A percentile compares a stretch with the other conserved stretches of the same genome.
These are phyloP conservation scores for Unio delphinus DNA, from an alignment of 2,888 invertebrate species.

Conservation along the genomic window DNA sequence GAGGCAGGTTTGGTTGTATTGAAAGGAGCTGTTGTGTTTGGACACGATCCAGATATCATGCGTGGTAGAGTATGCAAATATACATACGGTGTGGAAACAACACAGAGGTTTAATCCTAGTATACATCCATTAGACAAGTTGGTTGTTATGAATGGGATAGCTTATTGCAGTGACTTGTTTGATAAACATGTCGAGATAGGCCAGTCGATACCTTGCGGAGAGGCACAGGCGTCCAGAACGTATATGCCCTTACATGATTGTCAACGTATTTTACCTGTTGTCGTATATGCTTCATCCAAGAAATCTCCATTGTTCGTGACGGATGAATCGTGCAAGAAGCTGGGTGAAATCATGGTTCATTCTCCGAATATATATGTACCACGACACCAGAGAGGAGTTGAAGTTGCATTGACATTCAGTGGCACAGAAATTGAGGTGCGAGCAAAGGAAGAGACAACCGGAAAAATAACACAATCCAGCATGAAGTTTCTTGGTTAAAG, in stretches of 20 bases:
- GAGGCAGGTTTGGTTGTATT: slow-evolving; percentile 3
- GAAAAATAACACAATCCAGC: too few relatives aligned
- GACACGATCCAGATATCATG: slow-evolving; percentile 3
- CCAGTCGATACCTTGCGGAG: background rate
- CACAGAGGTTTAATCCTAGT: background rate
- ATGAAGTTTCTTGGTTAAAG: too few relatives aligned
- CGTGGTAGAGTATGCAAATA: slow-evolving; percentile 1
- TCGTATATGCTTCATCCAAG: background rate
- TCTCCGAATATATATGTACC: background rate
- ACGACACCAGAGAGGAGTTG: too few relatives aligned
- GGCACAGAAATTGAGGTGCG: too few relatives aligned
- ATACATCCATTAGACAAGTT: background rate
- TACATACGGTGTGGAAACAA: slow-evolving; percentile 1
- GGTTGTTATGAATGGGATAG: background rate
- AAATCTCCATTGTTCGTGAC: slow-evolving; percentile 3
- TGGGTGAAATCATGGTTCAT: background rate
- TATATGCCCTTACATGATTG: background rate
- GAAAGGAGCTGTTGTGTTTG: slow-evolving; percentile 2
- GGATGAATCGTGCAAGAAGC: background rate
- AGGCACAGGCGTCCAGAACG: background rate
- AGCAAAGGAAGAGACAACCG: too few relatives aligned
- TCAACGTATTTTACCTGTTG: background rate
- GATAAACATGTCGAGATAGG: slow-evolving; percentile 3
- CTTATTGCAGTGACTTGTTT: background rate
- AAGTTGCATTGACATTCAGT: too few relatives aligned